Percentiles rank a stretch among this genome's conserved stretches.
Evolutionary conservation across 2,888 invertebrate genomes (phyloP).

Genomic region (Trichogramma evanescens): DNA sequence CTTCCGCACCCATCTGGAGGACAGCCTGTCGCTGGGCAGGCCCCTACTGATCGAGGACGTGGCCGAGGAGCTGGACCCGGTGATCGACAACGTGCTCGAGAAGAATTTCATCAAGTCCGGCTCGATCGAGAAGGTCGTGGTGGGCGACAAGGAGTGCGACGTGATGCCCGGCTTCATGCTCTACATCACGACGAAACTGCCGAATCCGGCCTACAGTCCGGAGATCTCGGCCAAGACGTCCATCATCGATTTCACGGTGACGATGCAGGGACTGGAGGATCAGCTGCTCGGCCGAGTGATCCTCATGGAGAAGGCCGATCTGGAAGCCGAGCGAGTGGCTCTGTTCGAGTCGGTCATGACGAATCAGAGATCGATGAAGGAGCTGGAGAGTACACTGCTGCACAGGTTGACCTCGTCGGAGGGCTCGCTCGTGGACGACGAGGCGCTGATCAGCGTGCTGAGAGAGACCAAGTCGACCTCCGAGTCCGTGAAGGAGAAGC

Average conservation of each 20-base stretch:
- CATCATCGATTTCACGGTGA: constrained; percentile 95
- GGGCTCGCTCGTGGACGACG: constrained; percentile 92
- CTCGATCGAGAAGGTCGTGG: constrained; percentile 87
- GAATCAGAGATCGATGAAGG: constrained; percentile 93
- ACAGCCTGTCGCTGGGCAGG: constrained; percentile 75
- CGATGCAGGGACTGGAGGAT: constrained; percentile 92
- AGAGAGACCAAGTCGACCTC: constrained; percentile 78
- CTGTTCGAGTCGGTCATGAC: constrained; percentile 93
- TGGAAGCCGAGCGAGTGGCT: constrained; percentile 88
- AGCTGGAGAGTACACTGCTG: constrained; percentile 85
- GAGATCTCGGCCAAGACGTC: constrained; percentile 95
- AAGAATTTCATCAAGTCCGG: constrained; percentile 98
- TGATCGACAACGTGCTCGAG: constrained; percentile 91
- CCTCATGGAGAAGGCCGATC: constrained; percentile 89
- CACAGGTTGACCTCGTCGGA: constrained; percentile 87
- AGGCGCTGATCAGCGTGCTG: constrained; percentile 83
- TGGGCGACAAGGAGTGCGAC: constrained; percentile 95
- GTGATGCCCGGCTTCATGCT: constrained; percentile 93
- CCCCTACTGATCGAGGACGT: constrained; percentile 93
- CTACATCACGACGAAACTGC: constrained; percentile 91
- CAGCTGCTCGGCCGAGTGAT: constrained; percentile 90
- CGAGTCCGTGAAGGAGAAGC: constrained; percentile 90
- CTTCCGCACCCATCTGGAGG: constrained; percentile 86
- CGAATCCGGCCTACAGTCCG: constrained; percentile 94
- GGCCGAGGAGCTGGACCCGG: constrained; percentile 89